A percentile compares a stretch with the other conserved stretches of the same genome.
These are phyloP conservation scores for Brachypodius melanocephalos DNA, from an alignment of 2,113 vertebrate genomes.

Conservation along the genomic window DNA sequence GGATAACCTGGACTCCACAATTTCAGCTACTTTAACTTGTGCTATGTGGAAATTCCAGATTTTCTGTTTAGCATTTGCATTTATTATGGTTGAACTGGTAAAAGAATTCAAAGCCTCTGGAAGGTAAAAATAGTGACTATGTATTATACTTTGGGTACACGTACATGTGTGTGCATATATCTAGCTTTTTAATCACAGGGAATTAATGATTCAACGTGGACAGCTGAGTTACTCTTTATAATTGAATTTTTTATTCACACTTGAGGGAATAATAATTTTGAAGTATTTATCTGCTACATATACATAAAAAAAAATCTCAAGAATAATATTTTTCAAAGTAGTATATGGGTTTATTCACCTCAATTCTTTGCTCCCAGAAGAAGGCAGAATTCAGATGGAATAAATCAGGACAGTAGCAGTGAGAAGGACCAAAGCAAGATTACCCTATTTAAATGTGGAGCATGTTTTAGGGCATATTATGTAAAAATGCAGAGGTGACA, in stretches of 20 bases:
- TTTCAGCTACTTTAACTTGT: background rate
- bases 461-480: background rate
- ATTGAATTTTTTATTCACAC: background rate
- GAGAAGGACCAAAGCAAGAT: background rate
- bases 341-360: background rate
- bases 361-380: background rate
- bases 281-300: background rate
- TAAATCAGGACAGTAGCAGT: background rate
- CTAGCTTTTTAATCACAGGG: background rate
- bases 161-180: background rate
- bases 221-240: background rate
- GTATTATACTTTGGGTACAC: background rate
- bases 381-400: background rate
- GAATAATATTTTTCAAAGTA: background rate
- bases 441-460: background rate
- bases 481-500: background rate
- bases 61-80: background rate
- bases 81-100: background rate
- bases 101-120: background rate
- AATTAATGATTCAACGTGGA: background rate
- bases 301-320: background rate
- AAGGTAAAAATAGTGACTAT: background rate
- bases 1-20: background rate
- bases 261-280: background rate
- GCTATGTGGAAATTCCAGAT: background rate